A percentile compares a stretch with the other conserved stretches of the same genome.
Conservation (phyloP, 1,140 invertebrate species). For the Drosophila kepulauana region DNA sequence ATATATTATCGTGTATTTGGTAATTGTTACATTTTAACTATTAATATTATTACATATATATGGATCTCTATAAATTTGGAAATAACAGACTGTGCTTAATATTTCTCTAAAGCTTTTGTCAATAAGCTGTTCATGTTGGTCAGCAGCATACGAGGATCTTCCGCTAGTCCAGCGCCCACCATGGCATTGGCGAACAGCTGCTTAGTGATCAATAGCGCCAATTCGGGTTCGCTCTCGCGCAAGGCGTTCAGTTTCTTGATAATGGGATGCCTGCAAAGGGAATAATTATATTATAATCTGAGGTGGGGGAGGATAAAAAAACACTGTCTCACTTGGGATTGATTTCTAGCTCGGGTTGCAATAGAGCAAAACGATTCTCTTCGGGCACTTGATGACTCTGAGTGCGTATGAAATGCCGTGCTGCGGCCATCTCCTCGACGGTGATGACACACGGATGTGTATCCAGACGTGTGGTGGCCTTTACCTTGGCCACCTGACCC, state of each 20-base stretch:
- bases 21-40: conserved; percentile 13
- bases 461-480: conserved; percentile 93
- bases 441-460: conserved; percentile 97
- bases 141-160: conserved; percentile 94
- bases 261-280: conserved; percentile 91
- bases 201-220: conserved; percentile 94
- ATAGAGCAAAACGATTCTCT: conserved; percentile 93
- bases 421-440: conserved; percentile 97
- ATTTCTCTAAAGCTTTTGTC: conserved; percentile 92
- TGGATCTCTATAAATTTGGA: conserved; percentile 16
- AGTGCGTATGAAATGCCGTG: conserved; percentile 96
- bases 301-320: too few relatives aligned
- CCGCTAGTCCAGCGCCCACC: conserved; percentile 97
- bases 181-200: conserved; percentile 98
- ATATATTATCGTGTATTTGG: conserved; percentile 20
- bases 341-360: conserved; percentile 97
- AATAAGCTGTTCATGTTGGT: conserved; percentile 95
- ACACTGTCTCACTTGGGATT: conserved; percentile 91
- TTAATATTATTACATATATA: conserved; percentile 13
- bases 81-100: conserved; percentile 85
- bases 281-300: conserved; percentile 9
- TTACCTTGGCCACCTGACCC: conserved; percentile 92
- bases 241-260: conserved; percentile 95
- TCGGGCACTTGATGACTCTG: conserved; percentile 94
- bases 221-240: conserved; percentile 90